A percentile compares a stretch with the other conserved stretches of the same genome.
Evolutionary conservation across 2,888 invertebrate genomes (phyloP).

Genomic region (Euspilapteryx auroguttella): DNA sequence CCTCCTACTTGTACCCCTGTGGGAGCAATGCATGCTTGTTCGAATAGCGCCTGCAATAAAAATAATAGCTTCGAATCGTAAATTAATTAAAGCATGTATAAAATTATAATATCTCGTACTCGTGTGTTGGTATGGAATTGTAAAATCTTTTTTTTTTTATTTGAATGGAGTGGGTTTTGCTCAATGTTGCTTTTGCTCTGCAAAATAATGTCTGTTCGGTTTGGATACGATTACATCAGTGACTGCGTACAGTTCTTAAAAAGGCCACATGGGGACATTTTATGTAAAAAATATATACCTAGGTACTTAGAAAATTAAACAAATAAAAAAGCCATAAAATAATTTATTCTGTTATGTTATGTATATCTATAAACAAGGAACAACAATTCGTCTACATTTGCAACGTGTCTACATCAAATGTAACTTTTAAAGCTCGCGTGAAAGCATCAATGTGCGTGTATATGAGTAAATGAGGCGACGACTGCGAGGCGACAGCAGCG

Average conservation of each 20-base stretch:
- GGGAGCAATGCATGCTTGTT: constrained; percentile 32
- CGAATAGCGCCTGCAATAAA: constrained; percentile 36
- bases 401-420: constrained; percentile 44
- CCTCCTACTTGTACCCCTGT: constrained; percentile 9
- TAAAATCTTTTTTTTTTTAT: no score
- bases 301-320: no score
- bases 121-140: no score
- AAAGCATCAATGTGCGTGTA: constrained; percentile 50
- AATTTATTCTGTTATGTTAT: constrained; percentile 5
- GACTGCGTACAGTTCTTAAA: no score
- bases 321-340: neutral
- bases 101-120: no score
- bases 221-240: no score
- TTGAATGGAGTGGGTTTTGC: no score
- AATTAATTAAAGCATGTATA: constrained; percentile 48
- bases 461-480: constrained; percentile 15
- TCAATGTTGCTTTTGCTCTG: no score
- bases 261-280: no score
- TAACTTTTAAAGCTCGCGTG: constrained; percentile 52
- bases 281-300: no score
- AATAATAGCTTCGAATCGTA: constrained; percentile 35
- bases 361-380: constrained; percentile 47
- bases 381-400: constrained; percentile 42
- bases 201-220: no score
- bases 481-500: no score